These are phyloP conservation scores for Anhinga anhinga DNA, from an alignment of 2,113 vertebrate species.

Conservation along the genomic window DNA sequence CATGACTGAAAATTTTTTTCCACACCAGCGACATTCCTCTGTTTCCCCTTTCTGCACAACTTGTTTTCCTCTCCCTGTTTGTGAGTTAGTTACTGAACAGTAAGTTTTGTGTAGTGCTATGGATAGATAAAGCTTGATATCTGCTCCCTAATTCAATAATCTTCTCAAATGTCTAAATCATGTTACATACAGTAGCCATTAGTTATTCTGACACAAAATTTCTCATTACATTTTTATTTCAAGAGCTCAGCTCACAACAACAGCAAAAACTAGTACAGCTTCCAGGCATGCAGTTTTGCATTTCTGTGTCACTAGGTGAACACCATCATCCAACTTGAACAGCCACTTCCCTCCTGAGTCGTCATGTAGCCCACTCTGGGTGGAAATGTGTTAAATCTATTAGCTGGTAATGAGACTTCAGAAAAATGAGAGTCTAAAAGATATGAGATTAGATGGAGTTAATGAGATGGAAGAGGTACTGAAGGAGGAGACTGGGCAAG, in stretches of 20 bases:
- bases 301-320: not conserved
- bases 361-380: not conserved
- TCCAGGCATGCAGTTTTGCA: not conserved
- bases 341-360: not conserved
- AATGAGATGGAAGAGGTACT: not conserved
- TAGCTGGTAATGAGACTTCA: not conserved
- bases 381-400: not conserved
- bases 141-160: not conserved
- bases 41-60: not conserved
- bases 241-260: not conserved
- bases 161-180: not conserved
- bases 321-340: not conserved
- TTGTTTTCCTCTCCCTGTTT: not conserved
- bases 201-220: not conserved
- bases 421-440: not conserved
- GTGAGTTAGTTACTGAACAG: not conserved
- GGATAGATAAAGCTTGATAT: not conserved
- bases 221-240: not conserved
- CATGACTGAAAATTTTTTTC: not conserved
- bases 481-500: not conserved
- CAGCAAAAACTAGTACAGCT: not conserved
- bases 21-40: not conserved
- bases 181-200: not conserved
- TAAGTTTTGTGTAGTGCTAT: not conserved
- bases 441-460: not conserved